Percentiles rank a stretch among this genome's conserved stretches.
These are phyloP conservation scores for Idaea aversata DNA, from an alignment of 2,888 invertebrate species.

Conservation along the genomic window DNA sequence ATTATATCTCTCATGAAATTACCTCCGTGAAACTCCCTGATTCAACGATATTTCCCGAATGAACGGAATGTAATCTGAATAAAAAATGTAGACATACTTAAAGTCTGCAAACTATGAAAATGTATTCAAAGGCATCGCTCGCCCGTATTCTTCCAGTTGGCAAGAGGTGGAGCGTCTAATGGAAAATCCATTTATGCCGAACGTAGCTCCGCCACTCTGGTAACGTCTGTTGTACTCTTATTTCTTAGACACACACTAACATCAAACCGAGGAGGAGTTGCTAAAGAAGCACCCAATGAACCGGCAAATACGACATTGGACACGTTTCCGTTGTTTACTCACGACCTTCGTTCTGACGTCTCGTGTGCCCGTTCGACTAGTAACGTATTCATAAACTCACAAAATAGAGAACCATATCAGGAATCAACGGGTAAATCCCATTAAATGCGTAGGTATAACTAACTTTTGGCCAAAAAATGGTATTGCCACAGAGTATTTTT, in stretches of 20 bases:
- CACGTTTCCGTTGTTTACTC: constrained; percentile 22
- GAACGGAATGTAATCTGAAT: constrained; percentile 23
- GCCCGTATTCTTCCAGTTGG: constrained; percentile 38
- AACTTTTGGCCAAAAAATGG: too few relatives aligned
- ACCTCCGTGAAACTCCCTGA: constrained; percentile 20
- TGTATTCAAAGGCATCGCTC: constrained; percentile 38
- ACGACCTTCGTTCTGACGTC: constrained; percentile 7
- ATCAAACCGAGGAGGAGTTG: constrained; percentile 10
- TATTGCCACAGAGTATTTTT: too few relatives aligned
- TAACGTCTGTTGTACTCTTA: constrained; percentile 28
- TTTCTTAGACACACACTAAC: constrained; percentile 29
- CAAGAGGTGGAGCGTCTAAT: constrained; percentile 46
- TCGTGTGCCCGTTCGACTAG: neutral
- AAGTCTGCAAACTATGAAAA: constrained; percentile 34
- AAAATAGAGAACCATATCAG: neutral
- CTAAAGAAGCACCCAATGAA: constrained; percentile 28
- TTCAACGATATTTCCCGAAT: constrained; percentile 24
- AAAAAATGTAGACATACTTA: constrained; percentile 22
- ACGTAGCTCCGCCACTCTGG: constrained; percentile 36
- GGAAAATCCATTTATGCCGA: constrained; percentile 59
- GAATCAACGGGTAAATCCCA: too few relatives aligned
- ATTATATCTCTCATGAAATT: constrained; percentile 16
- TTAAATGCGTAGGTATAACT: too few relatives aligned
- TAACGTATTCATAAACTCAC: neutral
- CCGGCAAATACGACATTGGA: constrained; percentile 28